Base-by-base conservation (phyloP, 2,113 vertebrate genomes). In the Sakesphorus luctuosus region DNA sequence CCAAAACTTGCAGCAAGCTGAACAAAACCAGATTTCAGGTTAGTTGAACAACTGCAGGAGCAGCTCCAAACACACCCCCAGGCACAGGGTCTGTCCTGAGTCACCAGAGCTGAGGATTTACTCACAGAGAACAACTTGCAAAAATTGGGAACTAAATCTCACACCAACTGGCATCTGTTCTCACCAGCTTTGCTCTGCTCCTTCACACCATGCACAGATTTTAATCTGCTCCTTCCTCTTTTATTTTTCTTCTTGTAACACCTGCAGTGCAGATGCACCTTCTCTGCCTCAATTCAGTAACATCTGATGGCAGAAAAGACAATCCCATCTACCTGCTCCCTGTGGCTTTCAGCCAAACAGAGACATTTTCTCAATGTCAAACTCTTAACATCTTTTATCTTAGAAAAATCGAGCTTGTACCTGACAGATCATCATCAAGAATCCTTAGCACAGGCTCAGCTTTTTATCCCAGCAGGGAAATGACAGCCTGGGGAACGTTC, bases 1-100 rank as follows among this genome's bases (percentile, higher is more conserved):
- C 99, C 99, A 25, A 98, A 99, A 93, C 99, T 99, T 17, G 98
- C 96, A 12, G 99, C 99, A 79, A 99, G 98, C 99, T 99, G 94
- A 66, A 92, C 73, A 81, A 75, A 95, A 52, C 62, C 29, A 95
- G 47, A 44, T 5, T 17, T 11, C 19, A 12, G 0, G 4, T 96
- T 19, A 96, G 87, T 13, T 3, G 28, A 29, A 1, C 36, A 36
- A 47, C 0, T 3, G 15, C 1, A 6, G 52, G 74, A 59, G 44
- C 10, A 72, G 69, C 19, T 9, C n/a, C 3, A 76, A 59, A 7
- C 40, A 15, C 11, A 29, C 1, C n/a, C n/a, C 29, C 24, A 55
- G 1, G 36, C 5, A 2, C 38, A 4, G 74, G n/a, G 14, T 4
- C 36, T 47, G 35, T 33, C 10, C 2, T 1, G 10, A n/a, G 1